These are phyloP conservation scores for Thunnus albacares DNA, from an alignment of 2,797 vertebrate genomes.

Conservation along the genomic window DNA sequence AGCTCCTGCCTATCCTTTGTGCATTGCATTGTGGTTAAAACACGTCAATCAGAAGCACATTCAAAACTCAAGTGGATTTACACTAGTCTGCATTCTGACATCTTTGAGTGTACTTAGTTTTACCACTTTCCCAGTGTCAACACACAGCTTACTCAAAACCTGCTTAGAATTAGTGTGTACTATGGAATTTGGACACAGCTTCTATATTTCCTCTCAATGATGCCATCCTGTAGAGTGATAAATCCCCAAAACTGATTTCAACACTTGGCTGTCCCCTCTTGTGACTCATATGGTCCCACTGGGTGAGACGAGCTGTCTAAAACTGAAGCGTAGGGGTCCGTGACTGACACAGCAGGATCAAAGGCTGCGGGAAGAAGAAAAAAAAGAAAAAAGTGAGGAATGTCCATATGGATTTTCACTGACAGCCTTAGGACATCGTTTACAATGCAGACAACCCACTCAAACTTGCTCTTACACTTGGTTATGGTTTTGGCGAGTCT, in stretches of 20 bases:
- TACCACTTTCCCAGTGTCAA: background rate
- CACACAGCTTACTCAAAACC: background rate
- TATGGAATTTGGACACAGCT: background rate
- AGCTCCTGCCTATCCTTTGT: background rate
- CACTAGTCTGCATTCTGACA: background rate
- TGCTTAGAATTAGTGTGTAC: background rate
- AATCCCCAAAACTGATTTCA: slow-evolving; percentile 30
- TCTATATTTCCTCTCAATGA: slow-evolving; percentile 5
- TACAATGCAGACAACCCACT: slow-evolving; percentile 63
- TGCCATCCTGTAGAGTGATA: background rate
- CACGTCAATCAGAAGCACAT: background rate
- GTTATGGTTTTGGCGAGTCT: slow-evolving; percentile 56
- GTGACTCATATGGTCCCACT: slow-evolving; percentile 12
- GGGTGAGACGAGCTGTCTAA: slow-evolving; percentile 11
- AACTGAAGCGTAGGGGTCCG: slow-evolving; percentile 25
- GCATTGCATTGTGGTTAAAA: background rate
- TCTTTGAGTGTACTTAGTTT: background rate
- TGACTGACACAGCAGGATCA: slow-evolving; percentile 59
- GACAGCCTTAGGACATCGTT: slow-evolving; percentile 65
- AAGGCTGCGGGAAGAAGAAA: slow-evolving; percentile 30
- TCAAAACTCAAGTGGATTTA: background rate
- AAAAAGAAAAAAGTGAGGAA: slow-evolving; percentile 30
- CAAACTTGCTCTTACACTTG: slow-evolving; percentile 52
- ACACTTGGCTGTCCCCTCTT: slow-evolving; percentile 2
- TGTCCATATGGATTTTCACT: slow-evolving; percentile 76